These are phyloP conservation scores for Gastrophryne carolinensis DNA, from an alignment of 2,797 vertebrate genomes.

Conservation along the genomic window DNA sequence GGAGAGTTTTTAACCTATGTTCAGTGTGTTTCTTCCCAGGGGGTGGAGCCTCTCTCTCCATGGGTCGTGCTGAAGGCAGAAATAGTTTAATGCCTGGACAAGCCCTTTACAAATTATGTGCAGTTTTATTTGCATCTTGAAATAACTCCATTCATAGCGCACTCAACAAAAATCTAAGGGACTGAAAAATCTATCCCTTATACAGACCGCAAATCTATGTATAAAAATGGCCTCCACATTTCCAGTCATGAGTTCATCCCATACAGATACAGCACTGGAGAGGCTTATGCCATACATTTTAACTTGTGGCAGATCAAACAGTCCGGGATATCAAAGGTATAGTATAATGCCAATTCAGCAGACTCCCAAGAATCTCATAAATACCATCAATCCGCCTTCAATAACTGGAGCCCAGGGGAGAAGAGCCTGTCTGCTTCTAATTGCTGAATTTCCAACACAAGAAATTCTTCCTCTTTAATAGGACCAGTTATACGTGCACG, in stretches of 20 bases:
- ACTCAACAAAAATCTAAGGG: too few relatives aligned
- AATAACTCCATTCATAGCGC: too few relatives aligned
- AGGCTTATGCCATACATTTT: slow-evolving; percentile 12
- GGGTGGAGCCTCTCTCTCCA: too few relatives aligned
- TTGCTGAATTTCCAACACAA: slow-evolving; percentile 14
- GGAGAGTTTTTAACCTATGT: too few relatives aligned
- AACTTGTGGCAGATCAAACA: slow-evolving; percentile 32
- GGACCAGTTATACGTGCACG: not conserved
- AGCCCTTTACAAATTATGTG: too few relatives aligned
- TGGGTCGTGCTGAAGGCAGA: too few relatives aligned
- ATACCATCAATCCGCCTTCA: slow-evolving; percentile 23
- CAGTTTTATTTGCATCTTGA: too few relatives aligned
- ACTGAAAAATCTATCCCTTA: too few relatives aligned
- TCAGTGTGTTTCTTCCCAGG: too few relatives aligned
- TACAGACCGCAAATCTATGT: not conserved
- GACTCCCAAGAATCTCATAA: slow-evolving; percentile 26
- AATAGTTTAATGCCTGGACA: too few relatives aligned
- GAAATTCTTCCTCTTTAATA: slow-evolving; percentile 1
- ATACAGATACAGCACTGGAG: not conserved
- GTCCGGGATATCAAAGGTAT: slow-evolving; percentile 19
- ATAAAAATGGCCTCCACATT: not conserved
- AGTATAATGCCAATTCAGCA: slow-evolving; percentile 29
- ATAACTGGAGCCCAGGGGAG: slow-evolving; percentile 32
- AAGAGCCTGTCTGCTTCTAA: slow-evolving; percentile 16
- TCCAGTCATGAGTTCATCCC: slow-evolving; percentile 4